phyloP scores from a whole-genome alignment of 2,797 vertebrate genomes.

The Enteromius viviparus region DNA sequence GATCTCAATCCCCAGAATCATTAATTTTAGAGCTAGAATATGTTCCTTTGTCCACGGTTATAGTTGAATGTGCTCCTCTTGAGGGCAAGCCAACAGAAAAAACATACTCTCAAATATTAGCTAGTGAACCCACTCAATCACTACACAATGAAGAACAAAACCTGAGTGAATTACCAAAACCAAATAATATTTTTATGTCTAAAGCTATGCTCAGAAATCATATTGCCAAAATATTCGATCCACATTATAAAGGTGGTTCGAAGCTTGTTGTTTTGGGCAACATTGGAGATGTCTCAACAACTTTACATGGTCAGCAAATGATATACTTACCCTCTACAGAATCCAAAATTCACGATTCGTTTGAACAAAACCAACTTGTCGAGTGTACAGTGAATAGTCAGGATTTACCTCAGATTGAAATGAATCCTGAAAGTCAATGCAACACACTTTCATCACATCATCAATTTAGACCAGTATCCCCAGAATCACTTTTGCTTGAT shows the following conservation, averaged over 20 bases:
- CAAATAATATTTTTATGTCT: constrained; percentile 59
- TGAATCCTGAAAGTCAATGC: constrained; percentile 10
- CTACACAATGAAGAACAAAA: not conserved
- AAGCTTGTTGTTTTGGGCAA: constrained; percentile 64
- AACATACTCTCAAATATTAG: not conserved
- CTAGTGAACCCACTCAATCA: constrained; percentile 14
- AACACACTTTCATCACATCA: constrained; percentile 57
- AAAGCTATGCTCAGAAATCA: constrained; percentile 66
- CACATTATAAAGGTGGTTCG: constrained; percentile 66
- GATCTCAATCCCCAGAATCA: constrained; percentile 58
- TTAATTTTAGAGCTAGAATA: constrained; percentile 42
- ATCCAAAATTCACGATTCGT: not conserved
- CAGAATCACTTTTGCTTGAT: constrained; percentile 45
- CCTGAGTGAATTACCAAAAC: constrained; percentile 29
- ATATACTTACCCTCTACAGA: not conserved
- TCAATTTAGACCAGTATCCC: constrained; percentile 62
- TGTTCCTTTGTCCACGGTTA: not conserved
- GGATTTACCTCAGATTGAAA: not conserved
- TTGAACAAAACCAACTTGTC: not conserved
- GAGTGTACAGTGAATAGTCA: not conserved
- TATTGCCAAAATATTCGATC: constrained; percentile 70
- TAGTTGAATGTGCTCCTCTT: not conserved
- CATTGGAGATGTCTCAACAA: constrained; percentile 48
- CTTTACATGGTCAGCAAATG: not conserved
- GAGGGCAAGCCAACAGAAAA: not conserved